Percentiles rank a stretch among this genome's conserved stretches.
Evolutionary conservation across 2,797 vertebrate species (phyloP).

Genomic region (Sarcoramphus papa): DNA sequence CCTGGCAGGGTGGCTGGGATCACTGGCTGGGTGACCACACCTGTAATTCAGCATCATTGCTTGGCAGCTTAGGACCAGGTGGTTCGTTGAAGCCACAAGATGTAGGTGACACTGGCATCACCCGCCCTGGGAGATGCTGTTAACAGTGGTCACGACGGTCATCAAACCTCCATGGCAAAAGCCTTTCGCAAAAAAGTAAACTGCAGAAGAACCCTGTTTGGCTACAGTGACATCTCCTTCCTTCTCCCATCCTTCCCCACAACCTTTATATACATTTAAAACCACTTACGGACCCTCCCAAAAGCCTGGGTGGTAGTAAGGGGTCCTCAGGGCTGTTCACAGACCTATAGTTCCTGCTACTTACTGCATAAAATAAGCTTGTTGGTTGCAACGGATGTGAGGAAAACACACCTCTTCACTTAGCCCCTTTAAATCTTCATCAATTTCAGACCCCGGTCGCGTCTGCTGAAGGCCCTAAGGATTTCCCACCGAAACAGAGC

Average conservation of each 20-base stretch:
- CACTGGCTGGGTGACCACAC: neutral
- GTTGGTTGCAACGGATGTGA: neutral
- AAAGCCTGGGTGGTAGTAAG: neutral
- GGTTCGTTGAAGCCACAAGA: neutral
- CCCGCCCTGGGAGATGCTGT: neutral
- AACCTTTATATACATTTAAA: neutral
- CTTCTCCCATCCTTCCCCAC: neutral
- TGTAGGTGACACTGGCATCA: fast-evolving
- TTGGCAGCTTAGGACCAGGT: neutral
- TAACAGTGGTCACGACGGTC: fast-evolving
- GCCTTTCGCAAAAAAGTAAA: neutral
- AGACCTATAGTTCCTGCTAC: neutral
- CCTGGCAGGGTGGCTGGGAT: fast-evolving
- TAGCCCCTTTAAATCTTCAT: neutral
- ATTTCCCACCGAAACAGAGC: neutral
- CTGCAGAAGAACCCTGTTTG: neutral
- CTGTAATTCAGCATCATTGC: neutral
- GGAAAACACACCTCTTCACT: neutral
- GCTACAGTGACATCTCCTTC: neutral
- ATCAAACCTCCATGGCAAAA: neutral
- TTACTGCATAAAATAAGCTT: neutral
- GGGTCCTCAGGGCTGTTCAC: neutral
- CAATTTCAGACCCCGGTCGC: neutral
- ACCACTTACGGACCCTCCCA: neutral
- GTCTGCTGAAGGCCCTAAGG: neutral